These are phyloP conservation scores for Drosophila tripunctata DNA, from an alignment of 2,888 invertebrate genomes.

Conservation along the genomic window DNA sequence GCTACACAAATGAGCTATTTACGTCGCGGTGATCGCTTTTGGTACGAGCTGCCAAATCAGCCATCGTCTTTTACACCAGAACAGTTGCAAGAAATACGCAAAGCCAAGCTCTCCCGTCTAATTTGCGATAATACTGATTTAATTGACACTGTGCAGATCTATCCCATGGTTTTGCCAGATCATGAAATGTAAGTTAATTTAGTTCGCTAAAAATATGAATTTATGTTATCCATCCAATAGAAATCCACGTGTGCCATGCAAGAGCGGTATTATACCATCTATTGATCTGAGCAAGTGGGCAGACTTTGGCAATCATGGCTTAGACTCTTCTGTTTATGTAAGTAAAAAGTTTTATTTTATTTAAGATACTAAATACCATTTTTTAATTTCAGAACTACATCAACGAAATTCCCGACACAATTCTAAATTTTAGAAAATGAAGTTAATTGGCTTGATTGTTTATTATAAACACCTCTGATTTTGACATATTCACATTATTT, in stretches of 20 bases:
- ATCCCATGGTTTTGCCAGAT: slow-evolving; percentile 96
- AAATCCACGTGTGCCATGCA: slow-evolving; percentile 96
- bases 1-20: slow-evolving; percentile 96
- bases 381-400: slow-evolving; percentile 83
- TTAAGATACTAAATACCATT: too few relatives aligned
- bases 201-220: neutral
- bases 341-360: slow-evolving; percentile 79
- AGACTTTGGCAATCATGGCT: slow-evolving; percentile 87
- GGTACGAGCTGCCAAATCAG: slow-evolving; percentile 96
- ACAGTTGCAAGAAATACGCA: slow-evolving; percentile 92
- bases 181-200: slow-evolving; percentile 92
- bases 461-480: neutral
- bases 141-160: slow-evolving; percentile 95
- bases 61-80: slow-evolving; percentile 95
- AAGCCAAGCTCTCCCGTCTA: slow-evolving; percentile 91
- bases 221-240: slow-evolving; percentile 85
- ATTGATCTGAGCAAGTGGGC: slow-evolving; percentile 96
- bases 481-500: slow-evolving; percentile 4
- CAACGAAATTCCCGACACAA: slow-evolving; percentile 84
- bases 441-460: neutral
- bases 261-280: slow-evolving; percentile 93
- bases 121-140: slow-evolving; percentile 97
- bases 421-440: slow-evolving; percentile 83
- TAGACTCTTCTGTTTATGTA: slow-evolving; percentile 87
- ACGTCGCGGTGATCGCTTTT: slow-evolving; percentile 95